Percentiles rank a stretch among this genome's conserved stretches.
These are phyloP conservation scores for Lasioglossum baleicum DNA, from an alignment of 1,140 invertebrate genomes.

Conservation along the genomic window DNA sequence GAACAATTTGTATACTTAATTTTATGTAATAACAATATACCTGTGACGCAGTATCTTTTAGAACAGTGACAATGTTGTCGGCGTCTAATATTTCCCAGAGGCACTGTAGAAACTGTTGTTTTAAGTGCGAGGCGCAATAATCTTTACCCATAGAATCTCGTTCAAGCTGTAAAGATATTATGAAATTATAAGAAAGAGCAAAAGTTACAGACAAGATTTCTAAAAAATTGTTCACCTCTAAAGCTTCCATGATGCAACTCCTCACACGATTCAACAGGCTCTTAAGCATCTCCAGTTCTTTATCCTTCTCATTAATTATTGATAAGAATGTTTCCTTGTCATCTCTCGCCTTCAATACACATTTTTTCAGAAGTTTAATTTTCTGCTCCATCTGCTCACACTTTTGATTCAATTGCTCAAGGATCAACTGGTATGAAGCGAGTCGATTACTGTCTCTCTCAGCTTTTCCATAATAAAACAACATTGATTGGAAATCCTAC, in stretches of 20 bases:
- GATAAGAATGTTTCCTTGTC: conserved; percentile 78
- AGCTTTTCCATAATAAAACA: conserved; percentile 79
- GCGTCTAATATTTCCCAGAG: conserved; percentile 69
- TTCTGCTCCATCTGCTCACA: conserved; percentile 77
- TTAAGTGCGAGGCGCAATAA: conserved; percentile 51
- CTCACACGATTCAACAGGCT: conserved; percentile 82
- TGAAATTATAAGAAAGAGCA: neutral
- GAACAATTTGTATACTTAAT: no score
- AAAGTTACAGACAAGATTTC: neutral
- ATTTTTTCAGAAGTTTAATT: conserved; percentile 81
- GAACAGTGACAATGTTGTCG: conserved; percentile 14
- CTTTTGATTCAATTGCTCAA: conserved; percentile 75
- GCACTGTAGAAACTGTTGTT: conserved; percentile 66
- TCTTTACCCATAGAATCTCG: conserved; percentile 46
- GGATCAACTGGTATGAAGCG: conserved; percentile 65
- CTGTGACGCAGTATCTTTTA: conserved; percentile 45
- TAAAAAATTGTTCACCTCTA: conserved; percentile 76
- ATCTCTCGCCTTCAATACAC: conserved; percentile 79
- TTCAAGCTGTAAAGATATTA: conserved; percentile 58
- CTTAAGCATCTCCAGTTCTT: conserved; percentile 80
- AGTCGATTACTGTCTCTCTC: conserved; percentile 67
- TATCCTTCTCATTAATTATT: conserved; percentile 78
- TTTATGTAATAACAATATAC: conserved; percentile 14
- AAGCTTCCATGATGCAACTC: conserved; percentile 80
- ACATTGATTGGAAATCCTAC: conserved; percentile 63